Evolutionary conservation across 2,888 invertebrate genomes (phyloP), one percentile per base, ranked within the genome.

Genomic region (Caenorhabditis wallacei): DNA sequence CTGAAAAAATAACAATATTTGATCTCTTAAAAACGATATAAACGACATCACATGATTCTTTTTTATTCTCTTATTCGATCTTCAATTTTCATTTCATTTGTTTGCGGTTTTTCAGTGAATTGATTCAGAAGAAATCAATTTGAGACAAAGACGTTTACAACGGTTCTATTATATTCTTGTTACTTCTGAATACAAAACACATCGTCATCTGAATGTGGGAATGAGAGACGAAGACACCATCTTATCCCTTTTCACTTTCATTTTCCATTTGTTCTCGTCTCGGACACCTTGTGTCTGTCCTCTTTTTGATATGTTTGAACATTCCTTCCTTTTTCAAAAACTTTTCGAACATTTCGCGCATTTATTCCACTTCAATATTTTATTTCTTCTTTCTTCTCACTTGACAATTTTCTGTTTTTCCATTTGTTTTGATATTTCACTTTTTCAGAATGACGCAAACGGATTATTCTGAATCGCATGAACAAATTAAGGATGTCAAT

Each of bases 401-500:
- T 40, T 40, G 13, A 40, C 4, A 40, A 40, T 13, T 35, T 10
- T 40, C 40, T 40, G 13, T 16, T 40, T 70, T n/a, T 70, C 2
- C 40, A 1, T 18, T 20, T 20, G 7, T 18, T 8, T 8, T 20
- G 18, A 5, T 1, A 20, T 20, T 51, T 11, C 20, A 51, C 2
- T 4, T 16, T 48, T 18, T 3, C 13, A 13, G 37, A 26, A 69
- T 81, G 75, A 75, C 70, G 24, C 69, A 75, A 66, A 46, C 22
- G 13, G 83, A 80, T 40, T 80, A 72, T 20, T 18, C 26, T 0
- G 86, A 85, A 48, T 76, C 69, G 11, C 80, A 84, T 18, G 78
- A 82, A 69, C 54, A 61, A 13, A 82, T 88, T 46, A 84, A 86
- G 30, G 85, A 83, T 54, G 18, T 76, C 1, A 78, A 85, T n/a